Evolutionary conservation across 1,140 invertebrate genomes (phyloP).

Genomic region (Dendrolimus kikuchii): DNA sequence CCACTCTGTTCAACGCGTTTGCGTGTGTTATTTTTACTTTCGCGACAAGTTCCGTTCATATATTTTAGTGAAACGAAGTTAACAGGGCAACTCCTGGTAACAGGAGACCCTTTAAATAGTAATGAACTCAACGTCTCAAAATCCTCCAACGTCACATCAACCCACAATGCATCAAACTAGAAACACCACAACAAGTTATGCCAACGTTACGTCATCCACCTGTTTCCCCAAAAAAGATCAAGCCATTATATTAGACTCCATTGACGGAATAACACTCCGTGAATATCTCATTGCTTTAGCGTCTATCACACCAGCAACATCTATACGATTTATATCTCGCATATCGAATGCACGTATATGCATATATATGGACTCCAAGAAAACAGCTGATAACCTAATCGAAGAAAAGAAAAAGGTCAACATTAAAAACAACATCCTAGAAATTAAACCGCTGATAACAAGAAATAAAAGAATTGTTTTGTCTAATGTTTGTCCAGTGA

Average conservation of each 20-base stretch:
- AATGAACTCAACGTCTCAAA: too few species aligned
- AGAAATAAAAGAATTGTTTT: conserved; percentile 24
- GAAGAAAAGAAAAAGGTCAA: conserved; percentile 10
- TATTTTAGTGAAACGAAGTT: too few species aligned
- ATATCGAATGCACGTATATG: conserved; percentile 20
- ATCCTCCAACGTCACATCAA: neutral
- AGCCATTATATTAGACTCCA: conserved; percentile 11
- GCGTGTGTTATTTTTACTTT: too few species aligned
- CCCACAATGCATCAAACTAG: neutral
- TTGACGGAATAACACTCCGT: conserved; percentile 13
- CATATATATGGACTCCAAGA: conserved; percentile 8
- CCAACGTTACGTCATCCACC: conserved; percentile 11
- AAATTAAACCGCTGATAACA: conserved; percentile 19
- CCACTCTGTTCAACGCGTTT: too few species aligned
- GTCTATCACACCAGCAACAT: conserved; percentile 4
- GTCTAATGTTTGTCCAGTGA: conserved; percentile 15
- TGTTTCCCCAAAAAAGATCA: conserved; percentile 14
- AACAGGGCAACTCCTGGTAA: too few species aligned
- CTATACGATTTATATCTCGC: conserved; percentile 18
- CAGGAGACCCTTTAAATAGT: too few species aligned
- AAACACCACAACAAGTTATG: conserved; percentile 8
- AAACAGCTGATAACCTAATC: conserved; percentile 15
- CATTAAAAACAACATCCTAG: conserved; percentile 5
- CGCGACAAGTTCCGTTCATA: too few species aligned
- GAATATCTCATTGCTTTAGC: conserved; percentile 11